Percentiles rank a stretch among this genome's conserved stretches.
Conservation (phyloP, 1,140 invertebrate species). For the Grapholita molesta region DNA sequence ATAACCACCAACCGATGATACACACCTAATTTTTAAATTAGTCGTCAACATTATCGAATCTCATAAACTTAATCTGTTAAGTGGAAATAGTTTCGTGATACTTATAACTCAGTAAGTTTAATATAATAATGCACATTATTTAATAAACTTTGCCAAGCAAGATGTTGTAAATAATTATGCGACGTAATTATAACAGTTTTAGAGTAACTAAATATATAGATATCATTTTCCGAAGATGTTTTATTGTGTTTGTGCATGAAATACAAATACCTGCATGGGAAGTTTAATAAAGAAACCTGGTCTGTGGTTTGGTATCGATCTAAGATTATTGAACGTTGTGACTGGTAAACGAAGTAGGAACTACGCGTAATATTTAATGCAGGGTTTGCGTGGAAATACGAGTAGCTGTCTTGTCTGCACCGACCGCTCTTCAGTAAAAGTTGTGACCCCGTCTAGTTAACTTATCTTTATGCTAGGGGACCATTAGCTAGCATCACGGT, state of each 20-base stretch:
- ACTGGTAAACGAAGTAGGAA: neutral
- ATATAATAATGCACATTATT: constrained; percentile 11
- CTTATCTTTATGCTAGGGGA: neutral
- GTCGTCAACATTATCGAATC: constrained; percentile 13
- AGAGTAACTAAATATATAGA: constrained; percentile 57
- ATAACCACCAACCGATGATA: neutral
- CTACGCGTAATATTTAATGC: neutral
- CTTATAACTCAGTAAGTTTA: constrained; percentile 9
- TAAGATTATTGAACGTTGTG: neutral
- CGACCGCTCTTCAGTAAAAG: neutral
- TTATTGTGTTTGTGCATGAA: constrained; percentile 26
- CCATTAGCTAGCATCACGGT: neutral
- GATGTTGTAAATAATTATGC: constrained; percentile 61
- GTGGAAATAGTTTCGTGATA: constrained; percentile 2
- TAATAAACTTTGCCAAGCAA: constrained; percentile 30
- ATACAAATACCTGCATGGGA: too few relatives aligned
- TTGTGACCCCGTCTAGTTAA: neutral
- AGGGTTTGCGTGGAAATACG: neutral
- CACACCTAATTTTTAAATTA: neutral
- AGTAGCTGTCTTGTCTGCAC: neutral
- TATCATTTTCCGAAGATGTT: constrained; percentile 41
- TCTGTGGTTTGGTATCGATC: neutral
- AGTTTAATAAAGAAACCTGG: neutral
- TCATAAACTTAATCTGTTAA: constrained; percentile 6
- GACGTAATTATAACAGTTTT: constrained; percentile 47